Base-by-base conservation (phyloP, 2,888 invertebrate species). In the Adelphocoris suturalis region DNA sequence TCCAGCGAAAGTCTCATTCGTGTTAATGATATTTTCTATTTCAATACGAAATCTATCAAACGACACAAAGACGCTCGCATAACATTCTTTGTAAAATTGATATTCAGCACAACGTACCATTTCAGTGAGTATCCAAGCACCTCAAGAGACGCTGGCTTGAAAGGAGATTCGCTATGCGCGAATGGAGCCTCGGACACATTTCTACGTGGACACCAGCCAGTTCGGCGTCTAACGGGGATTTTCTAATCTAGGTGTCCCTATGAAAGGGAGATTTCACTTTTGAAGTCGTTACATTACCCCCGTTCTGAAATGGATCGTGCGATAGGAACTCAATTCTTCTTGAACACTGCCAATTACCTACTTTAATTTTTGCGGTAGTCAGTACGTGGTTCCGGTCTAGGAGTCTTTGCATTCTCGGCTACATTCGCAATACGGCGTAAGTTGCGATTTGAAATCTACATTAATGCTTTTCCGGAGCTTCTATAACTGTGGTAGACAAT, bases 291-390 rank as follows among this genome's bases (percentile, higher is more conserved):
- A 9, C 78, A 78, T 76, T 76, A 76, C 76, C 76, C 76, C 76
- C 27, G 13, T 76, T 46, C 78, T 47, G 78, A 78, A 78, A 78
- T 78, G 78, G 47, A 78, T 78, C 78, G 28, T 78, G 78, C 16
- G 16, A 46, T 46, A 9, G 46, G 78, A 46, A 19, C 37, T 27
- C 14, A 37, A 78, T 46, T 78, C 78, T 19, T 75, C 19, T 19
- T 11, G 47, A 68, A 68, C 27, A 23, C 68, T 1, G 23, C 11
- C 68, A 23, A 68, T 68, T 68, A 23, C 68, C n/a, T 52, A 52
- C 52, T 52, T 52, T 52, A 16, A 52, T 52, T 52, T 16, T 16
- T 7, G 57, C 57, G 19, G 52, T 16, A 52, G 52, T 52, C 1
- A n/a, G 57, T 57, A 57, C 57, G 57, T 57, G 57, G 19, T n/a